Conservation (phyloP, 2,888 invertebrate genomes). For the Orthonychiurus folsomi region DNA sequence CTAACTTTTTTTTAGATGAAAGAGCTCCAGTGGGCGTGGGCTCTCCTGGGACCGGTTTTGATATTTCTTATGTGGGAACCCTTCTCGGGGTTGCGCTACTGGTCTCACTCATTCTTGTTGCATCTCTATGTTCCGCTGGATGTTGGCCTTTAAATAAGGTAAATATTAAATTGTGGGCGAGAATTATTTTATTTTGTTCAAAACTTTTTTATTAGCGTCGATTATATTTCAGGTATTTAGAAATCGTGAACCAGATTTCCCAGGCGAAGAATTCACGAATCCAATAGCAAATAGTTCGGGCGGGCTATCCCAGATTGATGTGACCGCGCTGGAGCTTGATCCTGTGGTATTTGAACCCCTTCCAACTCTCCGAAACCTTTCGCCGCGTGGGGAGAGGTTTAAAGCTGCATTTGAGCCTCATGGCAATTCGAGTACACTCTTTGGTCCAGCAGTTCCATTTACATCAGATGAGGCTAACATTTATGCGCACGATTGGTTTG, state of each 20-base stretch:
- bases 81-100: not conserved
- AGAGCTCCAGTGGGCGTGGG: too few species aligned
- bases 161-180: not conserved
- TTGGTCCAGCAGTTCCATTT: slow-evolving; percentile 28
- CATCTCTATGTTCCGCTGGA: not conserved
- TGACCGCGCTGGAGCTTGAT: slow-evolving; percentile 35
- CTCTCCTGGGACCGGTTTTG: too few species aligned
- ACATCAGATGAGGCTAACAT: slow-evolving; percentile 28
- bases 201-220: too few species aligned
- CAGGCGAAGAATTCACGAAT: slow-evolving; percentile 32
- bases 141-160: not conserved
- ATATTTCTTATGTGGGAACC: too few species aligned
- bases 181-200: too few species aligned
- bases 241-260: slow-evolving; percentile 4
- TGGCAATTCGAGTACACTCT: slow-evolving; percentile 3
- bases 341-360: slow-evolving; percentile 39
- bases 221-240: not conserved
- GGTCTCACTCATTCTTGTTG: not conserved
- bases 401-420: slow-evolving; percentile 3
- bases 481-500: slow-evolving; percentile 40
- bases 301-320: slow-evolving; percentile 37
- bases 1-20: too few species aligned
- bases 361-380: slow-evolving; percentile 33
- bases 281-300: slow-evolving; percentile 26
- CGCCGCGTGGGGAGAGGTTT: slow-evolving; percentile 19